Base-by-base conservation (phyloP, 2,888 invertebrate genomes). In the Rhagophthalmus giganteus region DNA sequence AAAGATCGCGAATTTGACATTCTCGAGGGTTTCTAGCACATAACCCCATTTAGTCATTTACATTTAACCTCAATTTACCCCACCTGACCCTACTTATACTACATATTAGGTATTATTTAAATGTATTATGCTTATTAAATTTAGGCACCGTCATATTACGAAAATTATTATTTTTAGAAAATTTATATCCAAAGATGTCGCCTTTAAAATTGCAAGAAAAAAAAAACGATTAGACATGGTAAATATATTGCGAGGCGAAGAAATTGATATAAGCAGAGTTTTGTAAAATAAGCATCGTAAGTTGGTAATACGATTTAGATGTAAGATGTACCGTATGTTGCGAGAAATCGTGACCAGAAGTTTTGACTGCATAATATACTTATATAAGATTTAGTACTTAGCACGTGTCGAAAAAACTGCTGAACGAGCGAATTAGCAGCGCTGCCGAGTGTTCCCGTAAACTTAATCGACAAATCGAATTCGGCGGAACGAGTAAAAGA, bases 281-380 rank as follows among this genome's bases (percentile, higher is more conserved):
- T 57, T 49, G 56, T 54, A 56, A 63, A 63, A 65, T 65, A 64
- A 63, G 62, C 62, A 58, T 58, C 64, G 62, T 58, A 63, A 64
- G 63, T 68, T 65, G 61, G 68, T 71, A 71, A 71, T 71, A 71
- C 69, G 71, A 72, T 73, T 73, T 71, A 72, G 71, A 71, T 71
- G 71, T 72, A 66, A 71, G 70, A 66, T 70, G 69, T 68, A 70
- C 71, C 71, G 70, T 67, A 71, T 73, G 72, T 69, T 71, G 67
- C 68, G 45, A 53, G 48, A 63, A 70, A 70, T 71, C 71, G 72
- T 72, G 71, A 72, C 71, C 70, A 65, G 71, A 71, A 72, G 66
- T 72, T 69, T 68, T 64, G 69, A 70, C 70, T 71, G 69, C 69
- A 71, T 72, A 71, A 72, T 72, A 71, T 67, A 69, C 70, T 69